These are phyloP conservation scores for Coturnix japonica DNA, from an alignment of 2,113 vertebrate genomes.

Conservation along the genomic window DNA sequence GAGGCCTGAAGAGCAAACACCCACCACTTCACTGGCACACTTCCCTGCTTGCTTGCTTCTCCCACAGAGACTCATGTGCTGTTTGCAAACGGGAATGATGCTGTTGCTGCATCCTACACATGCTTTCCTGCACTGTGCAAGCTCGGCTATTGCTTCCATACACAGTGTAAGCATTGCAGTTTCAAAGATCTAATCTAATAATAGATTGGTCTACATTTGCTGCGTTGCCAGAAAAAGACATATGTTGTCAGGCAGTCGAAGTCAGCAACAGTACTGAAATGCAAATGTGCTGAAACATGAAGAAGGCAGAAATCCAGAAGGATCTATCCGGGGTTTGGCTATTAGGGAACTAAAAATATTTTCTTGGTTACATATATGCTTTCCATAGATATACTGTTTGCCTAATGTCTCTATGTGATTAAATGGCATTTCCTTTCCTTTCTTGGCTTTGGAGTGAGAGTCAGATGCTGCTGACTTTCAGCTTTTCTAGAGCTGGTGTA, in stretches of 20 bases:
- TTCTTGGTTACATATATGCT: neutral
- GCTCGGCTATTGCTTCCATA: constrained; percentile 5
- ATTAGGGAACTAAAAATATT: constrained; percentile 13
- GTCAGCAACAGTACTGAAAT: constrained; percentile 50
- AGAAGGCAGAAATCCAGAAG: constrained; percentile 56
- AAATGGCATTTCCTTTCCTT: neutral
- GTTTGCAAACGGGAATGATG: constrained; percentile 27
- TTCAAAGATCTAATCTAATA: constrained; percentile 47
- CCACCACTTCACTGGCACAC: neutral
- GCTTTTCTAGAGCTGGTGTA: neutral
- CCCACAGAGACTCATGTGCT: neutral
- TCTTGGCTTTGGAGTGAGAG: neutral
- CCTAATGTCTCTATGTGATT: neutral
- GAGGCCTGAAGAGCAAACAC: neutral
- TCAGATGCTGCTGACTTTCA: neutral
- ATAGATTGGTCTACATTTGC: constrained; percentile 63
- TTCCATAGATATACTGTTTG: neutral
- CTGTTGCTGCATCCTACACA: neutral
- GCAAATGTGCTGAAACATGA: constrained; percentile 32
- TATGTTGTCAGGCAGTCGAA: constrained; percentile 67
- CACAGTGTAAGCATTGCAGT: neutral
- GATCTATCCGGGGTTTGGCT: constrained; percentile 7
- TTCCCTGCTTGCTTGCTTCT: neutral
- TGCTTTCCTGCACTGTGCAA: neutral
- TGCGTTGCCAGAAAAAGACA: constrained; percentile 64